phyloP scores from a whole-genome alignment of 2,113 vertebrate genomes.

The Penelope pileata region DNA sequence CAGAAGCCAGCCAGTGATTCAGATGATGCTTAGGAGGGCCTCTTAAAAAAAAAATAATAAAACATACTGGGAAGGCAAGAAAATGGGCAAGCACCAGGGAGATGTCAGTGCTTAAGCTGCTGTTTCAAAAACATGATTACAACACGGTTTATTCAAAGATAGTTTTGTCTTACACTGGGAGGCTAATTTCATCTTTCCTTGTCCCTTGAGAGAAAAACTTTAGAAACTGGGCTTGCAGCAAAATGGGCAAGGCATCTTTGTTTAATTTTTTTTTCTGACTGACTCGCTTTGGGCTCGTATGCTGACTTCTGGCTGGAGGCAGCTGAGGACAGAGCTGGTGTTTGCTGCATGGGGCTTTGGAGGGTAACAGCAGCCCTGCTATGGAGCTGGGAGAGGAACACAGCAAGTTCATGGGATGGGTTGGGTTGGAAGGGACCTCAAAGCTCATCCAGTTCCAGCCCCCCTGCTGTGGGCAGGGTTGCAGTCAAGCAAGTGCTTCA shows the following conservation, averaged over 20 bases:
- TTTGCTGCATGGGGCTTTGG: neutral
- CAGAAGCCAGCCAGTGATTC: neutral
- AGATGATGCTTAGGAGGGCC: neutral
- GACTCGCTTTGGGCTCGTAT: neutral
- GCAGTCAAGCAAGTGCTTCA: neutral
- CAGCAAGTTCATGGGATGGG: fast-evolving
- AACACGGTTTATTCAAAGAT: conserved; percentile 5
- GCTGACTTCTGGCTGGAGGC: neutral
- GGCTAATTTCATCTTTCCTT: neutral
- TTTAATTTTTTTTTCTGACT: conserved; percentile 10
- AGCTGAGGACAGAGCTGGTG: neutral
- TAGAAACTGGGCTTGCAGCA: neutral
- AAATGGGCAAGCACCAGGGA: neutral
- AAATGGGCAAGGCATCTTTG: neutral
- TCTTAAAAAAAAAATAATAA: neutral
- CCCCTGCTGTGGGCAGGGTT: neutral
- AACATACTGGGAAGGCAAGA: neutral
- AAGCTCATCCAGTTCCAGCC: neutral
- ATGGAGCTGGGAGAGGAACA: neutral
- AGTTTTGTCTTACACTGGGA: conserved; percentile 10
- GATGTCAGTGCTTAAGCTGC: neutral
- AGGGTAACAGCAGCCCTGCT: neutral
- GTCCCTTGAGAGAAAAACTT: neutral
- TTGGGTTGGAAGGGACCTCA: too few relatives aligned
- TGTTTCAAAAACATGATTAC: neutral